Evolutionary conservation across 2,113 vertebrate genomes (phyloP), one percentile per base, ranked within the genome.

Genomic region (Cricetomys ansorgei): DNA sequence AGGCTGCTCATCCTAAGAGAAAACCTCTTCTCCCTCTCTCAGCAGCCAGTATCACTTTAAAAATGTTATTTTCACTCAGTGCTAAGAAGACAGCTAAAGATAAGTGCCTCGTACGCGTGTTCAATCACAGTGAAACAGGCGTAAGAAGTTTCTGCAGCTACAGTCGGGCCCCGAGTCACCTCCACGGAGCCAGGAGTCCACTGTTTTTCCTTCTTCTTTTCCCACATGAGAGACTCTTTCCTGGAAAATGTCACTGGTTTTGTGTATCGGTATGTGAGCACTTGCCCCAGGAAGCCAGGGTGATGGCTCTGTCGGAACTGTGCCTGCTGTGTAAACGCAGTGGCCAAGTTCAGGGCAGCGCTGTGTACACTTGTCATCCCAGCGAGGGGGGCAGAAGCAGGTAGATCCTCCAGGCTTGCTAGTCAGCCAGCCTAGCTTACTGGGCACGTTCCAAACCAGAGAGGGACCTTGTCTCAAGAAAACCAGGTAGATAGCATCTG

Each of bases 81-180:
- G 53, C 43, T 10, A 21, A 19, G 15, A 10, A 21, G 73, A 45
- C 81, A 40, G 23, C 69, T 2, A 8, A 16, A 10, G 83, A 34
- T 2, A 3, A 48, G 7, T 0, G 8, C 0, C 3, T 0, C 43
- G 0, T 23, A n/a, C n/a, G 69, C 45, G 19, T 13, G 13, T 57
- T 27, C 25, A 23, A 53, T 2, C 6, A 23, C 23, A 55, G 34
- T 5, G 15, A 21, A 29, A 53, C 19, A 23, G 25, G 23, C 3
- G 31, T 50, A 16, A 27, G 7, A 43, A 13, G 16, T 29, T 64
- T 43, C n/a, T 25, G 10, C 2, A 45, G 19, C 31, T 13, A 25
- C 21, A 4, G 12, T 7, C 0, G 4, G 27, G 7, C 37, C 64
- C n/a, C n/a, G 23, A 62, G 15, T 48, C 69, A 7, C 34, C 6